Percentiles rank a stretch among this genome's conserved stretches.
Evolutionary conservation across 1,140 invertebrate genomes (phyloP).

Genomic region (Heterodera schachtii): DNA sequence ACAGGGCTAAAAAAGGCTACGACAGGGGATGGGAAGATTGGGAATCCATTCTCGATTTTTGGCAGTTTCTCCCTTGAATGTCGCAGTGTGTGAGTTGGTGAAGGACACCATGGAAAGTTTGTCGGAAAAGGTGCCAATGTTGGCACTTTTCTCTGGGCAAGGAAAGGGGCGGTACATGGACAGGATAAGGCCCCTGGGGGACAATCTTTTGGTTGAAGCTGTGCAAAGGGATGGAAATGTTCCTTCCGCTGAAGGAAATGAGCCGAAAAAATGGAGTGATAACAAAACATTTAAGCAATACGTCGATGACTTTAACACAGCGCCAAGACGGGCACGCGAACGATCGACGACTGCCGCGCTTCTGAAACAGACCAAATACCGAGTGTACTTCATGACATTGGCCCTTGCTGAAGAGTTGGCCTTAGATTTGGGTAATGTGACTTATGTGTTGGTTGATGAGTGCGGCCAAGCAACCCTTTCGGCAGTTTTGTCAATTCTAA

Average conservation of each 20-base stretch:
- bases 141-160: not conserved
- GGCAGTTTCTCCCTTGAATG: not conserved
- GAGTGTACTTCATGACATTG: not conserved
- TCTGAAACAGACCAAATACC: not conserved
- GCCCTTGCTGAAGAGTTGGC: not conserved
- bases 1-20: not conserved
- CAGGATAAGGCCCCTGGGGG: not conserved
- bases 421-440: not conserved
- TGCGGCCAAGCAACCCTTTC: not conserved
- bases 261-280: not conserved
- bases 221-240: not conserved
- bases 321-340: not conserved
- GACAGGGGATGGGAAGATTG: not conserved
- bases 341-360: not conserved
- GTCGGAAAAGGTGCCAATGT: not conserved
- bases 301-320: not conserved
- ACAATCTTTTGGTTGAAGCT: not conserved
- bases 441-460: constrained; percentile 5
- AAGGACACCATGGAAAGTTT: not conserved
- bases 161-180: not conserved
- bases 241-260: not conserved
- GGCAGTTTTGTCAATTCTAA: not conserved
- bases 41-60: not conserved
- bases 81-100: constrained; percentile 6
- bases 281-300: not conserved